Conservation (phyloP, 2,888 invertebrate genomes). For the Selenia dentaria region DNA sequence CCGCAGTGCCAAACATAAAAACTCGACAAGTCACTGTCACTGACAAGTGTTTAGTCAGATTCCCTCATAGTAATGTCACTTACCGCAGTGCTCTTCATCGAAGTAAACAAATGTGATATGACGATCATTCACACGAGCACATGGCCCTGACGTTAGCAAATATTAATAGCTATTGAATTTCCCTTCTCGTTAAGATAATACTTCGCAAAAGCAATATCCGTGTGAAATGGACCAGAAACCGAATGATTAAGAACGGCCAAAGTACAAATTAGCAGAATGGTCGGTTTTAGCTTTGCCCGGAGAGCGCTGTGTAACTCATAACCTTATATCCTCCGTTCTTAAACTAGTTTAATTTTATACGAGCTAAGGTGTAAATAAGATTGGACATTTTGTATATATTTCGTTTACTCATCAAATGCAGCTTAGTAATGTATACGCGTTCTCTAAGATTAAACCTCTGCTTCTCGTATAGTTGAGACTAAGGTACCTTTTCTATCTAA, state of each 20-base stretch:
- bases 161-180: conserved; percentile 16
- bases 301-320: conserved; percentile 2
- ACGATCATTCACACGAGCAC: too few species aligned
- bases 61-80: too few species aligned
- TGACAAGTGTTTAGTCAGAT: too few species aligned
- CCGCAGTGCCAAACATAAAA: too few species aligned
- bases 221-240: conserved; percentile 24
- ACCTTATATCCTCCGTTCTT: conserved; percentile 2
- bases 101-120: too few species aligned
- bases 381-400: neutral
- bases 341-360: neutral
- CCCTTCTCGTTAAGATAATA: conserved; percentile 21
- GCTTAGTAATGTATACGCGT: conserved; percentile 15
- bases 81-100: too few species aligned
- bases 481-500: too few species aligned
- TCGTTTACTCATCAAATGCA: neutral
- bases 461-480: conserved; percentile 8
- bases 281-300: conserved; percentile 16
- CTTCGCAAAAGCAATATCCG: conserved; percentile 22
- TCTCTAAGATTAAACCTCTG: conserved; percentile 20
- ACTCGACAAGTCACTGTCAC: too few species aligned
- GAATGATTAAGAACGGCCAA: conserved; percentile 19
- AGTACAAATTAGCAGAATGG: conserved; percentile 23
- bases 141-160: conserved; percentile 1
- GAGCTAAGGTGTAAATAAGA: neutral